phyloP scores from a whole-genome alignment of 2,113 vertebrate species.

The Corythaeola cristata region DNA sequence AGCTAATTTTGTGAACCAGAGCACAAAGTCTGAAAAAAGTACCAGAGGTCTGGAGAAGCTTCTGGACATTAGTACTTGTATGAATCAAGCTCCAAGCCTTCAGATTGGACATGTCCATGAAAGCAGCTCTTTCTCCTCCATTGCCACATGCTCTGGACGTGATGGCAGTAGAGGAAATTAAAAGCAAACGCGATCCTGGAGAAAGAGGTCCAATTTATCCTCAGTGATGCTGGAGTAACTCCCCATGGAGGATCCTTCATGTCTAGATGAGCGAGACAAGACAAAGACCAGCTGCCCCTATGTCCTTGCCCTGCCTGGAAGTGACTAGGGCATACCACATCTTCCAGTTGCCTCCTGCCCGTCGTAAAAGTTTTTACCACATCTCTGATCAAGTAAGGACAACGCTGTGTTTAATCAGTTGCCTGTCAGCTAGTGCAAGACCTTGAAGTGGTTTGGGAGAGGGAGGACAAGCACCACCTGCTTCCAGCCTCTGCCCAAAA shows the following conservation, averaged over 20 bases:
- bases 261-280: neutral
- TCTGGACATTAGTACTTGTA: neutral
- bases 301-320: neutral
- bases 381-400: neutral
- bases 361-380: neutral
- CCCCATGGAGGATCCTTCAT: neutral
- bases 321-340: neutral
- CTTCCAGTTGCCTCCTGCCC: neutral
- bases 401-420: neutral
- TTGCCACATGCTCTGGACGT: neutral
- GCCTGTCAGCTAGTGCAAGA: neutral
- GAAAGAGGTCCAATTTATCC: neutral
- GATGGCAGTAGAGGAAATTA: neutral
- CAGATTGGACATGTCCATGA: neutral
- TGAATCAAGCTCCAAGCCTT: neutral
- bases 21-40: neutral
- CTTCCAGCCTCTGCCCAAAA: neutral
- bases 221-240: neutral
- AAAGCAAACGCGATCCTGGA: neutral
- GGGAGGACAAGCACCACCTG: neutral
- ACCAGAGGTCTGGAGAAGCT: neutral
- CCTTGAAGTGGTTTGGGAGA: neutral
- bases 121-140: neutral
- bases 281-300: fast-evolving
- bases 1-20: neutral